phyloP scores from a whole-genome alignment of 2,888 invertebrate species.

The Trachelus troglodyta region DNA sequence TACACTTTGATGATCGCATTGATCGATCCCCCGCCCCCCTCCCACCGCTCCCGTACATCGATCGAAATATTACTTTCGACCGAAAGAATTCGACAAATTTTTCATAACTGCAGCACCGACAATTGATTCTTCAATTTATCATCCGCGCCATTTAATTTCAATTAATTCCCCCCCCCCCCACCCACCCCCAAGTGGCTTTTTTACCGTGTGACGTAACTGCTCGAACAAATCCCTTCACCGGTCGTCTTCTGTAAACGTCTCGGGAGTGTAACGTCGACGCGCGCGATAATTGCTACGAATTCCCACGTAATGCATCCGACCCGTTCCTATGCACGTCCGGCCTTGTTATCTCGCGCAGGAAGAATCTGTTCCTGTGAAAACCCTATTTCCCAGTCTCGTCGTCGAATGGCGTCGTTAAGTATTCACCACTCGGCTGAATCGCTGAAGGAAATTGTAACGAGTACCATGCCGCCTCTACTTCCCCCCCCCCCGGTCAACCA shows the following conservation, averaged over 20 bases:
- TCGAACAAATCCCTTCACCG: background rate
- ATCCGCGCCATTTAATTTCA: no score
- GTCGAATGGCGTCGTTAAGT: background rate
- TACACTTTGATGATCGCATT: no score
- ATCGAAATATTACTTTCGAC: no score
- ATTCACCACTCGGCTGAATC: background rate
- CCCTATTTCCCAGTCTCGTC: background rate
- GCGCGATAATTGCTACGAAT: background rate
- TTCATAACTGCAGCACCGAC: no score
- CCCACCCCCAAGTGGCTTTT: no score
- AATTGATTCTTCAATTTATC: no score
- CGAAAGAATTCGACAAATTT: no score
- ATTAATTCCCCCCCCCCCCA: no score
- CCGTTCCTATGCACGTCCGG: background rate
- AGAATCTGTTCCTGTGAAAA: background rate
- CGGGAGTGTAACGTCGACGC: background rate
- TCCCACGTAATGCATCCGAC: background rate
- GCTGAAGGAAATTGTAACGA: background rate
- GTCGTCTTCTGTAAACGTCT: background rate
- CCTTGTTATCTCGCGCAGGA: background rate
- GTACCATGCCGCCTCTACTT: no score
- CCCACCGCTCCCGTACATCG: no score
- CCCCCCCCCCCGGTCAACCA: no score
- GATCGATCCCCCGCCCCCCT: no score
- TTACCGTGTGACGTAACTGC: background rate